Percentiles rank a stretch among this genome's conserved stretches.
Conservation (phyloP, 2,888 invertebrate species). For the Pristionchus japonicus region DNA sequence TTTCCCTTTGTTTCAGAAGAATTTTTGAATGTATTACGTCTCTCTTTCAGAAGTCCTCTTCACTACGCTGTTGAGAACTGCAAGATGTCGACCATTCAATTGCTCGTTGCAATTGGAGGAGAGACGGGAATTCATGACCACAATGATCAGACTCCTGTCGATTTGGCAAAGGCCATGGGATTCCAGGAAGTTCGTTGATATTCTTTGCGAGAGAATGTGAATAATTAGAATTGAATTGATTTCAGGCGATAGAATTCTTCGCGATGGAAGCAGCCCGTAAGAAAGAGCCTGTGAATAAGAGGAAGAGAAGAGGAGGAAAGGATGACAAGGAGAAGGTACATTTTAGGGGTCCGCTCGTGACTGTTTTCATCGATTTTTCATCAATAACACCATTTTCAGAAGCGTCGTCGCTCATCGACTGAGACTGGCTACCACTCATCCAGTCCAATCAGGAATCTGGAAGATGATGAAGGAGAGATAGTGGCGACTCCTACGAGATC, state of each 20-base stretch:
- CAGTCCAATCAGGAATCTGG: not conserved
- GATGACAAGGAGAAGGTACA: not conserved
- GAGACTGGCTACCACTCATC: constrained; percentile 19
- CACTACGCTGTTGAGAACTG: not conserved
- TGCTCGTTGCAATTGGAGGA: not conserved
- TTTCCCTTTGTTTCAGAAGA: not conserved
- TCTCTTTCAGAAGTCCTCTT: not conserved
- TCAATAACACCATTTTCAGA: not conserved
- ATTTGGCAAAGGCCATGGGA: not conserved
- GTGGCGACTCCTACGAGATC: not conserved
- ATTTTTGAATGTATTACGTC: not conserved
- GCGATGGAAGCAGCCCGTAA: not conserved
- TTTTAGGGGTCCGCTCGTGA: too few species aligned
- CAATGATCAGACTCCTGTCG: not conserved
- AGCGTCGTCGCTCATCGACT: not conserved
- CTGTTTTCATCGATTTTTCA: not conserved
- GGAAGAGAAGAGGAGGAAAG: not conserved
- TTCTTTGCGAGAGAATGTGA: not conserved
- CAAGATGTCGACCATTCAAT: not conserved
- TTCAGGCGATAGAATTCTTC: constrained; percentile 14
- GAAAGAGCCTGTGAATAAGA: not conserved
- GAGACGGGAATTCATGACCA: not conserved
- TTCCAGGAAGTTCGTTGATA: not conserved
- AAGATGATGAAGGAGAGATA: not conserved
- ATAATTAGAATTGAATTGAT: not conserved